phyloP scores from a whole-genome alignment of 1,140 invertebrate species.

The Aphelinus atriplicis region DNA sequence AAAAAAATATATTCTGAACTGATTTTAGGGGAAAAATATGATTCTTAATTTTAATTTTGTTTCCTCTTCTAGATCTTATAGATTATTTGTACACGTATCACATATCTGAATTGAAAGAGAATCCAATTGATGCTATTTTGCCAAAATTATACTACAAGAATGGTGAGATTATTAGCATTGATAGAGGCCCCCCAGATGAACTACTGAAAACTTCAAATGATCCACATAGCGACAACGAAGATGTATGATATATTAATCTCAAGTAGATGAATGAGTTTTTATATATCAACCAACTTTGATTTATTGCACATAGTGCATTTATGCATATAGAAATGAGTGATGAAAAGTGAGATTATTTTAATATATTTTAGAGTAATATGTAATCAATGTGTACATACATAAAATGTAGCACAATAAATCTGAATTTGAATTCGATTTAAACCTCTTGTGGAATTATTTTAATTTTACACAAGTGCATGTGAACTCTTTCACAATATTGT shows the following conservation, averaged over 20 bases:
- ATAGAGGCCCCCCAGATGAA: conserved; percentile 7
- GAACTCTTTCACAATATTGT: no score
- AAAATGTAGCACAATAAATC: no score
- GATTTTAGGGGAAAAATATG: neutral
- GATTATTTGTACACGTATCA: conserved; percentile 13
- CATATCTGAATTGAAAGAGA: conserved; percentile 21
- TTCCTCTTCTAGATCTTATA: conserved; percentile 6
- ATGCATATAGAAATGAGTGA: no score
- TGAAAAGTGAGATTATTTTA: no score
- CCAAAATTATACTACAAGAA: conserved; percentile 16
- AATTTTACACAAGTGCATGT: no score
- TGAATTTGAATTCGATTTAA: no score
- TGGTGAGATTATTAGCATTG: conserved; percentile 1
- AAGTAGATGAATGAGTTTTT: no score
- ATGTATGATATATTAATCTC: neutral
- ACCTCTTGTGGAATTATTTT: no score
- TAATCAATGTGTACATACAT: no score
- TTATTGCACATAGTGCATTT: no score
- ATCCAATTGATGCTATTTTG: conserved; percentile 34
- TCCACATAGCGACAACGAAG: neutral
- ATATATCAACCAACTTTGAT: no score
- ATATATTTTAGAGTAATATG: no score
- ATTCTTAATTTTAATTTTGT: neutral
- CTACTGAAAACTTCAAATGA: neutral
- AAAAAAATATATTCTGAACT: neutral